Base-by-base conservation (phyloP, 2,113 vertebrate species). In the Pleuronectes platessa region DNA sequence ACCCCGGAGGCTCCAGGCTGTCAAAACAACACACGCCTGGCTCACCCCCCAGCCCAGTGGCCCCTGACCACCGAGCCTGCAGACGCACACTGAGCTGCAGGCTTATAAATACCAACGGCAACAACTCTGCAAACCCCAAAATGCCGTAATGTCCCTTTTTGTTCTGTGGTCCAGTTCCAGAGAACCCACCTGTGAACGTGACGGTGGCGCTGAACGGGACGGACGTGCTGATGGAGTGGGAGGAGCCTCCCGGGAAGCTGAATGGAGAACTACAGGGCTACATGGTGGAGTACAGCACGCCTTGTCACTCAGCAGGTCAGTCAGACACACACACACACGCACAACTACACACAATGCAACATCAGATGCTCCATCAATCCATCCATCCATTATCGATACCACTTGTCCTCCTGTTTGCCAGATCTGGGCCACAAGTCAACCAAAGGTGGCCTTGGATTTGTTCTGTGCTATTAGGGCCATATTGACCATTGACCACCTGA, bases 181-280 rank as follows among this genome's bases (percentile, higher is more conserved):
- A 95, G 13, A 89, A 91, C 2, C 79, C 95, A 0, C 97, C 97
- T 0, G 91, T 89, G 21, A 96, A 97, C 6, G 87, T 97, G 54
- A 96, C 89, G 0, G 94, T 90, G 0, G 49, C 79, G 42, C 71
- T 93, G 13, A 97, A 98, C 0, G 95, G 95, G 58, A 96, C 94
- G 3, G 90, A 93, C 53, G 93, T 95, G 60, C 26, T 94, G 58
- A 84, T 97, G 79, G 81, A 42, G 35, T 98, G 97, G 97, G 88
- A 88, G 58, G 83, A 82, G 61, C 96, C 96, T 6, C 54, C 49
- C 1, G 93, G 94, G 0, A 91, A 85, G 63, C 79, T 96, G 11
- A 96, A 96, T 8, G 96, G 96, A 53, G 86, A 92, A 4, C 91
- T 98, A 0, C 90, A 88, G 68, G 96, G 97, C n/a, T 98, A 96